Conservation (phyloP, 2,113 vertebrate species). For the Ceyx cyanopectus region DNA sequence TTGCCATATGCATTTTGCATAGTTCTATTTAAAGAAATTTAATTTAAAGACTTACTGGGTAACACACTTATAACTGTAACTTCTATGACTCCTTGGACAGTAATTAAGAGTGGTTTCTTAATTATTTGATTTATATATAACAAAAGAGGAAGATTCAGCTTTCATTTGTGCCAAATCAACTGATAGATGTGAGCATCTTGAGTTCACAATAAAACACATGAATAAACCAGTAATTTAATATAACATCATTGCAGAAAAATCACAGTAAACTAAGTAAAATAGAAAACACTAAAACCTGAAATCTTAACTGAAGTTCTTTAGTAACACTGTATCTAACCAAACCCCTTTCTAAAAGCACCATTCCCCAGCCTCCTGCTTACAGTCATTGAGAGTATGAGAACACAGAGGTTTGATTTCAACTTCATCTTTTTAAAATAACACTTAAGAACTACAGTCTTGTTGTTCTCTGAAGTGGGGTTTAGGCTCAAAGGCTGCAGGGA, state of each 20-base stretch:
- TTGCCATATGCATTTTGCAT: background rate
- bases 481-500: background rate
- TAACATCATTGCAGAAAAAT: background rate
- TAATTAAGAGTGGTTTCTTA: conserved; percentile 3
- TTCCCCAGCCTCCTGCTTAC: background rate
- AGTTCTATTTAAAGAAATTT: conserved; percentile 1
- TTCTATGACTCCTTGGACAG: background rate
- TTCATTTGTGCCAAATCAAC: background rate
- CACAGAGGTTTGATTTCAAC: background rate
- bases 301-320: background rate
- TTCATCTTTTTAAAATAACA: background rate
- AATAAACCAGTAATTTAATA: background rate
- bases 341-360: background rate
- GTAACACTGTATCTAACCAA: background rate
- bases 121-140: background rate
- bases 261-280: background rate
- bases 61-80: background rate
- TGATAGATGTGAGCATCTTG: background rate
- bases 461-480: background rate
- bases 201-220: background rate
- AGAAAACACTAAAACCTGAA: background rate
- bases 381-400: background rate
- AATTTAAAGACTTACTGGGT: background rate
- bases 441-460: background rate
- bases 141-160: background rate